Base-by-base conservation (phyloP, 2,797 vertebrate species). In the Leptoclinus maculatus region DNA sequence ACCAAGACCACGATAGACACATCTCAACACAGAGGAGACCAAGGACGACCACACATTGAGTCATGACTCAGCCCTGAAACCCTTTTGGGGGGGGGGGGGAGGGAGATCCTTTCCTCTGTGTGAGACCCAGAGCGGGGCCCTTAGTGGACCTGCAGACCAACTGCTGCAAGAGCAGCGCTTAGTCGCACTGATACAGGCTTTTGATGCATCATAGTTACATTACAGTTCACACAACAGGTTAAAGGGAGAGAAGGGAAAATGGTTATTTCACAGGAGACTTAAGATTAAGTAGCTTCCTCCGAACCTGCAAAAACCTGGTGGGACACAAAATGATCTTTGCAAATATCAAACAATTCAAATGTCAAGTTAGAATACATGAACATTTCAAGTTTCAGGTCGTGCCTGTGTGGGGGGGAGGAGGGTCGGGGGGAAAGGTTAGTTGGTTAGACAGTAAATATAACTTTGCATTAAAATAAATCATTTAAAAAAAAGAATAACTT, bases 41-140 rank as follows among this genome's bases (percentile, higher is more conserved):
- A 90, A 88, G 91, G 91, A 94, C 87, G 81, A 93, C 89, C 92
- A 94, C 87, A 93, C 88, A 93, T 91, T 80, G 93, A 95, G 94
- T 95, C 94, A 94, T 94, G 94, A 94, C 94, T 95, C 92, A 92
- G 89, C 89, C 94, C 94, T 94, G 93, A 92, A 92, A 91, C 88
- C 90, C 90, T 89, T 83, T 25, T 13, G 5, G 13, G 39, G 19
- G 7, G 45, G 6, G 17, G 19, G 3, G 45, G 45, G 79, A n/a
- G 74, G 71, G 75, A 80, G 87, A 88, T 92, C 92, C 92, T 83
- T 89, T 78, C 92, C 90, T 91, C 83, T 85, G 89, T 84, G 41
- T 86, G 88, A 89, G 88, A 83, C 80, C 88, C 88, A 88, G 83
- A 85, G 60, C 7, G 79, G 79, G 90, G 83, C 78, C 88, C 78